A percentile compares a stretch with the other conserved stretches of the same genome.
Evolutionary conservation across 2,797 vertebrate genomes (phyloP).

Genomic region (Acanthis flammea): DNA sequence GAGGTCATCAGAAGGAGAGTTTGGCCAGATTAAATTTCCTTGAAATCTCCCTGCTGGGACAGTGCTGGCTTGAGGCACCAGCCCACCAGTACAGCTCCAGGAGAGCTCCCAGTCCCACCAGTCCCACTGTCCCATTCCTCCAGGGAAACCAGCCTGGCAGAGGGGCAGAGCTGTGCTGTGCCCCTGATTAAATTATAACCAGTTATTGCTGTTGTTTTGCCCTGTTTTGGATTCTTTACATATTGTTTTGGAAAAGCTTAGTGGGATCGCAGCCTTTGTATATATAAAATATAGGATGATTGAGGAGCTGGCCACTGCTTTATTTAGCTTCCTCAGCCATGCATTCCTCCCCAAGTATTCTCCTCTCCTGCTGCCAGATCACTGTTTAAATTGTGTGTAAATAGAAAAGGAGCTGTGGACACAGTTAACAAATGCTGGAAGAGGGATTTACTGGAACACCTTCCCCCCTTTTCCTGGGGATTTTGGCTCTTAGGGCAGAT

Average conservation of each 20-base stretch:
- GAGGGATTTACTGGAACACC: neutral
- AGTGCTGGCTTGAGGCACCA: neutral
- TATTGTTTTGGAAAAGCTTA: constrained; percentile 62
- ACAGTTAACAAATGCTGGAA: constrained; percentile 8
- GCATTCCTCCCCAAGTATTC: constrained; percentile 45
- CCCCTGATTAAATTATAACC: constrained; percentile 16
- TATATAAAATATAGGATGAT: constrained; percentile 64
- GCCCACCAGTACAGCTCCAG: neutral
- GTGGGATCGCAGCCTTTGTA: constrained; percentile 58
- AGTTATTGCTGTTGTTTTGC: neutral
- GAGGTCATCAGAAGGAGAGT: neutral
- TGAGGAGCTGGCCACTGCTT: constrained; percentile 49
- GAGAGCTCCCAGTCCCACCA: neutral
- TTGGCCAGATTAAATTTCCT: neutral
- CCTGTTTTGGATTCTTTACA: constrained; percentile 61
- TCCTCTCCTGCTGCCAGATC: constrained; percentile 60
- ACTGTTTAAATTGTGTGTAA: constrained; percentile 63
- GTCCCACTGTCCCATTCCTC: neutral
- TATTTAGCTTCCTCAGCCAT: constrained; percentile 58
- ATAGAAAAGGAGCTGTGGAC: constrained; percentile 5
- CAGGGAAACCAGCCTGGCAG: neutral
- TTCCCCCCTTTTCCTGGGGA: neutral
- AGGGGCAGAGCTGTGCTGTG: neutral
- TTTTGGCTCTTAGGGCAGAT: neutral
- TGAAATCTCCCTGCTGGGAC: neutral